Evolutionary conservation across 1,140 invertebrate species (phyloP).

Genomic region (Neodiprion fabricii): DNA sequence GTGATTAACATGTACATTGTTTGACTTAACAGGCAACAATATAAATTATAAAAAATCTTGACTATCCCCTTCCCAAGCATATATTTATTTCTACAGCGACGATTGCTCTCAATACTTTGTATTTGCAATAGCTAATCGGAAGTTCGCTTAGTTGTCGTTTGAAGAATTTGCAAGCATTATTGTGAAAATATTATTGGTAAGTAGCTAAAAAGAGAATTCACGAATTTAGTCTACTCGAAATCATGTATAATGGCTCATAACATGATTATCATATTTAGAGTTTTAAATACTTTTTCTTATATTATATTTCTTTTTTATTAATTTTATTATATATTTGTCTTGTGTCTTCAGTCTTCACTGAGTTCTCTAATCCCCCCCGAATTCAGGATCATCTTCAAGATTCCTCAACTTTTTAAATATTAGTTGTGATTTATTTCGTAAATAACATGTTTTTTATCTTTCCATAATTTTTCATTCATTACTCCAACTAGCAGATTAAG

Average conservation of each 20-base stretch:
- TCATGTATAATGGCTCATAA: neutral
- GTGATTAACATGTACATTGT: neutral
- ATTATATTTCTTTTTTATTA: neutral
- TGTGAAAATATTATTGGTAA: neutral
- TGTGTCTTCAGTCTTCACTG: neutral
- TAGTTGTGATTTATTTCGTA: neutral
- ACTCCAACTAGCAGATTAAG: neutral
- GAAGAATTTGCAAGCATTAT: neutral
- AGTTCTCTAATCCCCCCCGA: neutral
- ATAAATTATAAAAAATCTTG: conserved; percentile 5
- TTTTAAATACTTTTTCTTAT: neutral
- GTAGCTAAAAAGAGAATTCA: neutral
- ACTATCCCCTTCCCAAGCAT: neutral
- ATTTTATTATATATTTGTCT: too few relatives aligned
- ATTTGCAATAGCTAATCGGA: neutral
- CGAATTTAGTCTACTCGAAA: neutral
- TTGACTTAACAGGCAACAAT: conserved; percentile 1
- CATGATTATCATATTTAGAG: neutral
- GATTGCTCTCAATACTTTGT: neutral
- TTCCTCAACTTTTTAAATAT: neutral
- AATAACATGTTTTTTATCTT: neutral
- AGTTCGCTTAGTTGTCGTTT: too few relatives aligned
- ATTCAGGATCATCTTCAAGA: neutral
- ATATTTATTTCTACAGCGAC: neutral
- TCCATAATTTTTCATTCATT: neutral